phyloP scores from a whole-genome alignment of 2,888 invertebrate species.

The Drosophila siamana region DNA sequence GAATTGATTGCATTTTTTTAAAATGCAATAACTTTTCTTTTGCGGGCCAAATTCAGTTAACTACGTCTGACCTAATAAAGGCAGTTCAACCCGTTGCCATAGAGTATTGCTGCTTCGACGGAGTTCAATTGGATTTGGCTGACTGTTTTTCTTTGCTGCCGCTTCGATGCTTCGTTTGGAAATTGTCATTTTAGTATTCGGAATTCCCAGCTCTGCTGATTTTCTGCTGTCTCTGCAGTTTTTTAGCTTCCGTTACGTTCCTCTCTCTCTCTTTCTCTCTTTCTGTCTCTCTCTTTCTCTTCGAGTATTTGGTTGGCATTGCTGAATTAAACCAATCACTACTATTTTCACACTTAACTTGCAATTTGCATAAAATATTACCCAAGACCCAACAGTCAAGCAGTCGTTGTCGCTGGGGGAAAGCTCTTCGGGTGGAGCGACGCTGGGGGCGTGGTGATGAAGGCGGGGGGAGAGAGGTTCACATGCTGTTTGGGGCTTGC shows the following conservation, averaged over 20 bases:
- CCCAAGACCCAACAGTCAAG: slow-evolving; percentile 79
- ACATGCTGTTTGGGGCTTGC: slow-evolving; percentile 54
- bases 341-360: slow-evolving; percentile 84
- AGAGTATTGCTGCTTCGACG: slow-evolving; percentile 19
- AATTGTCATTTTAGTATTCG: slow-evolving; percentile 77
- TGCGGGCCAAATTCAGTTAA: too few relatives aligned
- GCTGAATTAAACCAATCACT: slow-evolving; percentile 84
- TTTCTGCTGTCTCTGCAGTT: slow-evolving; percentile 73
- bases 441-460: neutral
- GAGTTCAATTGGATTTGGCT: neutral
- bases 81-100: neutral
- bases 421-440: slow-evolving; percentile 9
- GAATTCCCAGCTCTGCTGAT: slow-evolving; percentile 73
- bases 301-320: slow-evolving; percentile 79
- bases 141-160: slow-evolving; percentile 54
- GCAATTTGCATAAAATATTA: slow-evolving; percentile 85
- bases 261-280: too few relatives aligned
- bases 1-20: too few relatives aligned
- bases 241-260: slow-evolving; percentile 46
- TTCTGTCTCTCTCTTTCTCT: too few relatives aligned
- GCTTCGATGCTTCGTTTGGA: slow-evolving; percentile 65
- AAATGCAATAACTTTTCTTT: too few relatives aligned
- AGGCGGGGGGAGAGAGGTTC: slow-evolving; percentile 5
- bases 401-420: slow-evolving; percentile 55
- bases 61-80: too few relatives aligned